Evolutionary conservation across 23 tunicate species (phyloP).

Genomic region (Ciona savignyi): DNA sequence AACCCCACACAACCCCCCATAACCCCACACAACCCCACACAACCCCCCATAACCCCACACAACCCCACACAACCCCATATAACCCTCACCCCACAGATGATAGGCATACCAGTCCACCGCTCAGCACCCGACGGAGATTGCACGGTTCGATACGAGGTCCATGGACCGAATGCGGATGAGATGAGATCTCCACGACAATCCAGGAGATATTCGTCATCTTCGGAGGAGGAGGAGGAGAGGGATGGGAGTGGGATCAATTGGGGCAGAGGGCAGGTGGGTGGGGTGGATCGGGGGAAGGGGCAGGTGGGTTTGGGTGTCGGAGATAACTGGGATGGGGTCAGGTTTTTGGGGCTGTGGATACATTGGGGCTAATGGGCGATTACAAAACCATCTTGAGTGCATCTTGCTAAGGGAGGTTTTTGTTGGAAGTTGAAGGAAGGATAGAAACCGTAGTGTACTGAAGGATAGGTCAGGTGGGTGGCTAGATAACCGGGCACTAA

Average conservation of each 20-base stretch:
- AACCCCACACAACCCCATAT: not conserved
- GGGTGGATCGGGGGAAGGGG: too few relatives aligned
- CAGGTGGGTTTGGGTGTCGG: too few relatives aligned
- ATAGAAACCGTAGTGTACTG: too few relatives aligned
- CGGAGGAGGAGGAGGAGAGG: not conserved
- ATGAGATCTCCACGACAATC: not conserved
- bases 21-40: not conserved
- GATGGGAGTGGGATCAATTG: not conserved
- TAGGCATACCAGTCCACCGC: conserved; percentile 29
- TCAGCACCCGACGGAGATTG: conserved; percentile 33
- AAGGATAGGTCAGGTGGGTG: too few relatives aligned
- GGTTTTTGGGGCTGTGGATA: too few relatives aligned
- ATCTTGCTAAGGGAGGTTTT: too few relatives aligned
- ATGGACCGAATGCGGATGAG: not conserved
- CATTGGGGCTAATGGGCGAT: too few relatives aligned
- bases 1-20: not conserved
- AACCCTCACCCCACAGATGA: conserved; percentile 12
- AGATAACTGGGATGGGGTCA: too few relatives aligned
- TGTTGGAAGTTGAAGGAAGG: too few relatives aligned
- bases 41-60: not conserved
- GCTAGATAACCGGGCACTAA: too few relatives aligned
- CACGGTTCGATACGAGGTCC: conserved; percentile 11
- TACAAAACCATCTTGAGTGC: too few relatives aligned
- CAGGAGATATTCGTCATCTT: not conserved
- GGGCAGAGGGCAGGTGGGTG: not conserved